phyloP scores from a whole-genome alignment of 2,888 invertebrate genomes.

The Campoplex capitator region DNA sequence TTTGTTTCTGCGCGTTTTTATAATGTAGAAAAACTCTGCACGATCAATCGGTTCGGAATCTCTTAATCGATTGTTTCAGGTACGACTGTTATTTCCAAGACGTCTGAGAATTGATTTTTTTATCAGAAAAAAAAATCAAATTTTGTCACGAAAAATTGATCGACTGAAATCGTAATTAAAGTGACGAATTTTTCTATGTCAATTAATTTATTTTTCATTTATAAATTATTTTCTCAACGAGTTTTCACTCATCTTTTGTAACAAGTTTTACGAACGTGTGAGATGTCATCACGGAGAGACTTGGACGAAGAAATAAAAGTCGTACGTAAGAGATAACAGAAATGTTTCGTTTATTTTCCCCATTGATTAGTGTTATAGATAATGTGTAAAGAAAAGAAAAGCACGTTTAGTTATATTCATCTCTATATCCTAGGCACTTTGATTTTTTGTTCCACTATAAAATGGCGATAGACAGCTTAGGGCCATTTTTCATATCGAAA shows the following conservation, averaged over 20 bases:
- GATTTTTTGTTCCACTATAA: slow-evolving; percentile 55
- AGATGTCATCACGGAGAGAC: neutral
- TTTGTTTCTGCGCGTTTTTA: neutral
- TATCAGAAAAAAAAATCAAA: neutral
- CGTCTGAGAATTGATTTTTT: neutral
- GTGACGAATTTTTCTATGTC: neutral
- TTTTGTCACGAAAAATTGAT: neutral
- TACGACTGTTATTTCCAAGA: slow-evolving; percentile 31
- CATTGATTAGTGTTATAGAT: slow-evolving; percentile 9
- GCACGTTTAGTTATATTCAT: slow-evolving; percentile 49
- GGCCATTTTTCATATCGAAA: slow-evolving; percentile 60
- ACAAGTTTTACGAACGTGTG: neutral
- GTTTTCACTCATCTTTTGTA: neutral
- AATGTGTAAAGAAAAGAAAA: slow-evolving; percentile 28
- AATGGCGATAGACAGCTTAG: slow-evolving; percentile 57
- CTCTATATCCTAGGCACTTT: slow-evolving; percentile 69
- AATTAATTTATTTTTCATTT: neutral
- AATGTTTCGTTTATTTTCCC: slow-evolving; percentile 7
- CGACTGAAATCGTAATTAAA: neutral
- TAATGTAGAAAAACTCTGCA: neutral
- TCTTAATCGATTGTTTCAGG: neutral
- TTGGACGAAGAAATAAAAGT: slow-evolving; percentile 8
- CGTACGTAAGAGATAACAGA: slow-evolving; percentile 9
- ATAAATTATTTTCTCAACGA: neutral
- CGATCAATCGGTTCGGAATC: neutral